Base-by-base conservation (phyloP, 2,888 invertebrate genomes). In the Campopleginae sp. region DNA sequence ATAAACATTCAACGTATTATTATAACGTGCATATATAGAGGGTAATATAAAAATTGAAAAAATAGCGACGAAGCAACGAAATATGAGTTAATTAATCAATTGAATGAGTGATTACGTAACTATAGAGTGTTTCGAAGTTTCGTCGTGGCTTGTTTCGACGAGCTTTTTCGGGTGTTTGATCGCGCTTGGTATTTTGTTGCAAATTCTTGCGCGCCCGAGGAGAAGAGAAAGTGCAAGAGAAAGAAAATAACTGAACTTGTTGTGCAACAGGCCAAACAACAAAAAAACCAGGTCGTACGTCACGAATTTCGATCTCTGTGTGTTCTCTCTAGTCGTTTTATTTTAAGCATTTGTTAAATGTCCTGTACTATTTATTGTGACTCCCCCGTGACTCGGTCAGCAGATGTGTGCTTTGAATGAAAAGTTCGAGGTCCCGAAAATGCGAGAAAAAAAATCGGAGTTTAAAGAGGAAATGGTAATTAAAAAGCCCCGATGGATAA, bases 11-110 rank as follows among this genome's bases (percentile, higher is more conserved):
- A 63, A 71, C 68, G 42, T 75, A 84, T 61, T 71, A 19, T 51
- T 71, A 54, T 38, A 74, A 84, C 48, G 31, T 86, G 85, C 78
- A 86, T 85, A 85, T 82, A 75, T 87, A 87, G 82, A 82, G 68
- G 14, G 72, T 86, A 81, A 51, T 33, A 63, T n/a, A 44, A 31
- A 71, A 44, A 66, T 65, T 33, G 31, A 33, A 77, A 23, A 38
- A 38, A 19, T 10, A 79, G 74, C 58, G 58, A 51, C 58, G 70
- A 31, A 72, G 48, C 14, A 33, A n/a, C 31, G 48, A 80, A 68
- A 38, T 4, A 14, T 42, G 3, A 61, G 8, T 44, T 5, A 48
- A 46, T 70, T 70, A 27, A 54, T 27, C 23, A 14, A 58, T 5
- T 23, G 1, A 58, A 58, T 27, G 5, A 27, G 27, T 58, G 14